Conservation (phyloP, 2,113 vertebrate genomes). For the Centropristis striata region DNA sequence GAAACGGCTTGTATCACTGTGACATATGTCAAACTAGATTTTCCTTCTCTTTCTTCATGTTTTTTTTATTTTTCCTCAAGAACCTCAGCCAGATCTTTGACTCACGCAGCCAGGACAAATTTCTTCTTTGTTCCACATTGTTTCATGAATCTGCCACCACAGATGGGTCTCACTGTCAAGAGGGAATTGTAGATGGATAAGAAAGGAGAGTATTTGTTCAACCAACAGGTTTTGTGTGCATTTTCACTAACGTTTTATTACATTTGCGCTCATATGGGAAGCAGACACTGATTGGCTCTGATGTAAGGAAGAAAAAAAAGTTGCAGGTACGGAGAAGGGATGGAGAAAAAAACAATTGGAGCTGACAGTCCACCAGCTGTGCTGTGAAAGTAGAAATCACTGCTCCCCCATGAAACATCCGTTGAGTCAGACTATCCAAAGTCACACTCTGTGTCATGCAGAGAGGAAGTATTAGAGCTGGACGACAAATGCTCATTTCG, state of each 20-base stretch:
- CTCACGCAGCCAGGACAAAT: constrained; percentile 34
- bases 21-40: constrained; percentile 12
- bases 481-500: constrained; percentile 35
- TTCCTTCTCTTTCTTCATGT: background rate
- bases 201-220: constrained; percentile 31
- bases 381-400: constrained; percentile 58
- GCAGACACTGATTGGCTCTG: constrained; percentile 54
- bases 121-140: constrained; percentile 50
- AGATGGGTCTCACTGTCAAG: constrained; percentile 50
- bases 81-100: constrained; percentile 23
- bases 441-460: constrained; percentile 45
- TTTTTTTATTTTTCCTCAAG: constrained; percentile 13
- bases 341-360: constrained; percentile 34
- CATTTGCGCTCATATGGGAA: constrained; percentile 31
- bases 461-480: constrained; percentile 41
- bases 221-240: constrained; percentile 41
- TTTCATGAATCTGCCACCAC: constrained; percentile 51
- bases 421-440: constrained; percentile 45
- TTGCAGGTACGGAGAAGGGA: constrained; percentile 15
- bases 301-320: constrained; percentile 27
- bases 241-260: constrained; percentile 47
- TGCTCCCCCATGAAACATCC: constrained; percentile 47
- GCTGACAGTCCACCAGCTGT: constrained; percentile 70
- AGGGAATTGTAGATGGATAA: constrained; percentile 21
- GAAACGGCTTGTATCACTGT: background rate